phyloP scores from a whole-genome alignment of 2,888 invertebrate genomes.

The Elmis aenea region DNA sequence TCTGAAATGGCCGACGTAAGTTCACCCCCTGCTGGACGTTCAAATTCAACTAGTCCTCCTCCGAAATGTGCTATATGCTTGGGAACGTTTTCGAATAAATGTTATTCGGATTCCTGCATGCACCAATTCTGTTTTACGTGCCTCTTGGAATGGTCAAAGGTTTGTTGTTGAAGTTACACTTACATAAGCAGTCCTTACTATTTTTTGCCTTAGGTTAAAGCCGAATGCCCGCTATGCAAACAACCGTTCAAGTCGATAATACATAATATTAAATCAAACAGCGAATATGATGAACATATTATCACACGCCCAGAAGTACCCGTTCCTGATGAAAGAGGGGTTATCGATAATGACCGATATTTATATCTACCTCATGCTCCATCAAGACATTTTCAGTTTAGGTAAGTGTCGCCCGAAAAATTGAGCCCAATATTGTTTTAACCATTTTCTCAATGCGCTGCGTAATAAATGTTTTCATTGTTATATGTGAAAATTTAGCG shows the following conservation, averaged over 20 bases:
- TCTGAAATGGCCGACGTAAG: conserved; percentile 10
- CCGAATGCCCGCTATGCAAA: conserved; percentile 92
- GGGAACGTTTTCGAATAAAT: conserved; percentile 79
- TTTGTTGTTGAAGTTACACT: conserved; percentile 35
- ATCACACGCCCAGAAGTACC: conserved; percentile 36
- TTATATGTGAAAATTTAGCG: no score
- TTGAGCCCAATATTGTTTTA: neutral
- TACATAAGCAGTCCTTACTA: conserved; percentile 3
- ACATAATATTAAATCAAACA: conserved; percentile 83
- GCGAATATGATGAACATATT: conserved; percentile 82
- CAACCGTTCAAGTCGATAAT: conserved; percentile 87
- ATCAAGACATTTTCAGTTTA: conserved; percentile 43
- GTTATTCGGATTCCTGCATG: conserved; percentile 86
- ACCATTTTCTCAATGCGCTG: neutral
- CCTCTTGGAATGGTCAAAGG: conserved; percentile 89
- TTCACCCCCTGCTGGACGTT: conserved; percentile 7
- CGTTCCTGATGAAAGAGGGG: conserved; percentile 31
- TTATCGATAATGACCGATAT: conserved; percentile 33
- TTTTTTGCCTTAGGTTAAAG: conserved; percentile 65
- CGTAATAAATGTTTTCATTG: neutral
- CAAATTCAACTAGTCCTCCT: conserved; percentile 56
- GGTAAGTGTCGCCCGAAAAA: no score
- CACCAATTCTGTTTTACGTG: conserved; percentile 95
- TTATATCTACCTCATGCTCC: conserved; percentile 34
- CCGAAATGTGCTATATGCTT: conserved; percentile 92